Evolutionary conservation across 2,888 invertebrate genomes (phyloP).

Genomic region (Amphipyra tragopoginis): DNA sequence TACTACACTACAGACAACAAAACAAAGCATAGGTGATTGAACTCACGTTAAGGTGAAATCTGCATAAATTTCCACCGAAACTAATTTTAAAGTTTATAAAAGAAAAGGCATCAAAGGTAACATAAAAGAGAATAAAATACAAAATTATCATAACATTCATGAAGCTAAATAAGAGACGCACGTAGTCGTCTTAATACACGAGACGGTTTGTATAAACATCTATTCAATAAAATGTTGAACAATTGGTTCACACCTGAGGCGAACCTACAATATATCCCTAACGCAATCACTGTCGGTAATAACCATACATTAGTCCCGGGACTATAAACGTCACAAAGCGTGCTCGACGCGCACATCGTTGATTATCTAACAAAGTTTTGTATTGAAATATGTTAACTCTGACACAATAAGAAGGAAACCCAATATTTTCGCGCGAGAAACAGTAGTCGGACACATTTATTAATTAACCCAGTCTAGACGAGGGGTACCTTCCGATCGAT

Average conservation of each 20-base stretch:
- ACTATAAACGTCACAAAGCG: conserved; percentile 41
- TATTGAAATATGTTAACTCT: conserved; percentile 54
- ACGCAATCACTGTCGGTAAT: conserved; percentile 56
- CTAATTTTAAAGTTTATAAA: conserved; percentile 28
- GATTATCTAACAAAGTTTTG: conserved; percentile 51
- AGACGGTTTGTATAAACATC: conserved; percentile 79
- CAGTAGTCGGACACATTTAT: conserved; percentile 67
- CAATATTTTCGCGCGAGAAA: conserved; percentile 67
- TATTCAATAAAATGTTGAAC: conserved; percentile 63
- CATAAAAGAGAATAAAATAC: conserved; percentile 52
- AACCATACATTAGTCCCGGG: conserved; percentile 48
- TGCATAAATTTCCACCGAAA: conserved; percentile 38
- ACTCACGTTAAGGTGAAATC: conserved; percentile 44
- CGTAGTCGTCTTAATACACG: conserved; percentile 73
- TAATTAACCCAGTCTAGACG: conserved; percentile 75
- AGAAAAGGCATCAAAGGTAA: conserved; percentile 44
- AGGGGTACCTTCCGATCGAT: conserved; percentile 66
- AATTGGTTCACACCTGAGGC: conserved; percentile 60
- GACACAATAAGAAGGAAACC: conserved; percentile 55
- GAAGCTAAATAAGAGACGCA: conserved; percentile 55
- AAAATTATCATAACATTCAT: conserved; percentile 56
- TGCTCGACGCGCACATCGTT: conserved; percentile 29
- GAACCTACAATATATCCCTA: conserved; percentile 50
- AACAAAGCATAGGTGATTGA: conserved; percentile 56
- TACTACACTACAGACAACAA: conserved; percentile 50